These are phyloP conservation scores for Falco novaeseelandiae DNA, from an alignment of 2,797 vertebrate genomes.

Conservation along the genomic window DNA sequence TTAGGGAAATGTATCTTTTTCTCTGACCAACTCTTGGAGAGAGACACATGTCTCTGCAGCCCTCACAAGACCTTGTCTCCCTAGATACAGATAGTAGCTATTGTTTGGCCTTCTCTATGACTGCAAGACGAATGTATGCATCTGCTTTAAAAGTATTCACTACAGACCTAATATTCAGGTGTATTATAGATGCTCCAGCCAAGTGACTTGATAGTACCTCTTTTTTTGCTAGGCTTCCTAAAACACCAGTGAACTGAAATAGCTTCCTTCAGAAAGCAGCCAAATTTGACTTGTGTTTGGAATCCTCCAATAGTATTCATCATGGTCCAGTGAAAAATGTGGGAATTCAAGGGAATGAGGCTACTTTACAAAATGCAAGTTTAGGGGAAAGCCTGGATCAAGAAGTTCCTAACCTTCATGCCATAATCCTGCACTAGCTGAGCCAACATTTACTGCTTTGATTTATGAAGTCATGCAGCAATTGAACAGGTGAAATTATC, in stretches of 20 bases:
- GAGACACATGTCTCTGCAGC: neutral
- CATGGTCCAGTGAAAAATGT: neutral
- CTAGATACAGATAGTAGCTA: neutral
- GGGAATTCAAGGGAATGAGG: neutral
- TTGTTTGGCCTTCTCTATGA: neutral
- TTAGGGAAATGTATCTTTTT: neutral
- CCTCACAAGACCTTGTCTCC: neutral
- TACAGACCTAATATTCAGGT: neutral
- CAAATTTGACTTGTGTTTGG: neutral
- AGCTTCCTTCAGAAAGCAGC: neutral
- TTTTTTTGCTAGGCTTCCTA: neutral
- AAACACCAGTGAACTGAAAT: neutral
- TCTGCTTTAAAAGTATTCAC: neutral
- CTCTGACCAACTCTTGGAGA: neutral
- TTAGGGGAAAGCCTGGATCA: neutral
- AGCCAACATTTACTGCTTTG: neutral
- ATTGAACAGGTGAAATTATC: neutral
- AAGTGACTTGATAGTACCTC: neutral
- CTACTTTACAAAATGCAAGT: neutral
- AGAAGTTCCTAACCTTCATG: neutral
- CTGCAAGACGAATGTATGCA: neutral
- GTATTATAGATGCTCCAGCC: neutral
- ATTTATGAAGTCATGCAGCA: neutral
- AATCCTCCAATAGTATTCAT: neutral
- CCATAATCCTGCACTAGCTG: neutral